Base-by-base conservation (phyloP, 2,888 invertebrate species). In the Caenorhabditis becei region DNA sequence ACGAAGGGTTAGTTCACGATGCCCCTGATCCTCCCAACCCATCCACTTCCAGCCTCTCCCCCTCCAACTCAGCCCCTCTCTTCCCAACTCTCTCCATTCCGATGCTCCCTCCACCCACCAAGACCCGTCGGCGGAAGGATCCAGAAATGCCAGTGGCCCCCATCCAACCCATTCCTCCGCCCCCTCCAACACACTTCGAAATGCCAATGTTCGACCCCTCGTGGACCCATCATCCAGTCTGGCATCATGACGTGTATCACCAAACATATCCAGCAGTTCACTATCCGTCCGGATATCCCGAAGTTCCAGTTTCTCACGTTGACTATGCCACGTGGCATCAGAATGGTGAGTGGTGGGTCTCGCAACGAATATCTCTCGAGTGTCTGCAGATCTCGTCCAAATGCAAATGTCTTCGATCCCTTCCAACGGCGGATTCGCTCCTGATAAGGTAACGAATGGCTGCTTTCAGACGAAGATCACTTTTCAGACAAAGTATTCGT, bases 141-240 rank as follows among this genome's bases (percentile, higher is more conserved):
- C 20, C 23, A 8, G 20, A 14, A 20, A 62, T 16, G 23, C n/a
- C 47, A n/a, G 16, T 23, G 14, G 32, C 49, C 1, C 24, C 35
- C 11, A 24, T 66, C 24, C 23, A 23, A 32, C 47, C 54, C 7
- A 18, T 41, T 26, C 16, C 35, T 4, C 56, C 44, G 3, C 47
- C 56, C 16, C n/a, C 32, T 32, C 54, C 62, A 26, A 14, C 44
- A 10, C 71, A 62, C 47, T 72, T 72, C 37, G 72, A 72, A 37
- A 72, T 72, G 72, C 63, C 56, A 63, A 72, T 65, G 63, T 72
- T 72, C 24, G 63, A 72, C 53, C 63, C 72, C 2, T 49, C 72
- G 32, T 72, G 72, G 72, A 58, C 28, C 37, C 41, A 62, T 23
- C 62, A 49, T 37, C 37, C 63, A 3, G n/a, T 26, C 26, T 65